A percentile compares a stretch with the other conserved stretches of the same genome.
These are phyloP conservation scores for Okamejei kenojei DNA, from an alignment of 2,797 vertebrate species.

Conservation along the genomic window DNA sequence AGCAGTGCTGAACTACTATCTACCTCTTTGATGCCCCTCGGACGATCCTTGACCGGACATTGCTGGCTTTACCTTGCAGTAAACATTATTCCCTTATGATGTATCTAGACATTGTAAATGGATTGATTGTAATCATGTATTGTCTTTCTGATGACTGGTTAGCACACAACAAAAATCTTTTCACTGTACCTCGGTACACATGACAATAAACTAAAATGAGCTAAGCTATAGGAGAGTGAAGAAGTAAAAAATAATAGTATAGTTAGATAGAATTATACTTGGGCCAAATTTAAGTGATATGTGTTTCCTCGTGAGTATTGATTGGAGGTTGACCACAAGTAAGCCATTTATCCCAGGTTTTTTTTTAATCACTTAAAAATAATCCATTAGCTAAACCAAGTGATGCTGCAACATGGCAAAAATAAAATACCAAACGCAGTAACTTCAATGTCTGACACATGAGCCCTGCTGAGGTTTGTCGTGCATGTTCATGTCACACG, in stretches of 20 bases:
- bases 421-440: not conserved
- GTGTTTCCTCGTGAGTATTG: not conserved
- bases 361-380: not conserved
- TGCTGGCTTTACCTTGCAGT: too few relatives aligned
- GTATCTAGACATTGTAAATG: too few relatives aligned
- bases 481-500: not conserved
- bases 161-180: too few relatives aligned
- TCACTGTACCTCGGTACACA: too few relatives aligned
- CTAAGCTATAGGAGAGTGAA: not conserved
- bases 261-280: not conserved
- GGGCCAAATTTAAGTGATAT: not conserved
- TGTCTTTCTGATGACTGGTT: too few relatives aligned
- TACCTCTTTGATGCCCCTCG: too few relatives aligned
- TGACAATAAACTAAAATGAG: too few relatives aligned
- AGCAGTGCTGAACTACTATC: too few relatives aligned
- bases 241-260: not conserved
- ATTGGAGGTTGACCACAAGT: not conserved
- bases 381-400: not conserved
- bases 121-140: too few relatives aligned
- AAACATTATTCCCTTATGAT: too few relatives aligned
- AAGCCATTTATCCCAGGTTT: not conserved
- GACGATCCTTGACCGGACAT: too few relatives aligned
- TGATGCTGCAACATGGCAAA: not conserved
- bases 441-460: not conserved
- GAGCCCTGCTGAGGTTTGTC: not conserved